Base-by-base conservation (phyloP, 2,888 invertebrate species). In the Serripes groenlandicus region DNA sequence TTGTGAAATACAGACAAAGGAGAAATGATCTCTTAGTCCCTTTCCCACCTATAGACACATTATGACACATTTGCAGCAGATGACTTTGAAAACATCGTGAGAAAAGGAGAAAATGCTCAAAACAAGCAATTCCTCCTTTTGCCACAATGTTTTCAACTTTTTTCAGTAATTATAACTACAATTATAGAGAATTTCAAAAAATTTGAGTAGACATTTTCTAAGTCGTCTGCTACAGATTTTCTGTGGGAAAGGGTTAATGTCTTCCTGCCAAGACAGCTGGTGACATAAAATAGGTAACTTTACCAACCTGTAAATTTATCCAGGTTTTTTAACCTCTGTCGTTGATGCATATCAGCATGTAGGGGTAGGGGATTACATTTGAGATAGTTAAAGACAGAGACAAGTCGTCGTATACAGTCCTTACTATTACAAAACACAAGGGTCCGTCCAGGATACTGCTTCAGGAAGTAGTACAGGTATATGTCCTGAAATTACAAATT, bases 371-470 rank as follows among this genome's bases (percentile, higher is more conserved):
- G 94, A 9, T 87, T 81, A 76, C 93, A 91, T 75, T 92, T 77
- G n/a, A 95, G 92, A 21, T 94, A 79, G 0, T 90, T 91, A 69
- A 96, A 93, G 11, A 96, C 90, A 54, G 95, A 95, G 42, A 95
- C 94, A 37, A 96, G 93, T 32, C 99, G 96, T 90, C 97, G 97
- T 0, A 99, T 98, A 94, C 98, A 98, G 83, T 98, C 98, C 75
- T 99, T 99, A 69, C 95, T 95, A 92, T 96, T 96, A 73, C 95
- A 94, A 92, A 99, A 99, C 54, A 99, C 97, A 49, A 99, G 96
- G 0, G 98, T 98, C 70, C 99, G 95, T 0, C 99, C 99, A 0
- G 97, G 97, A 97, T 98, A 96, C 97, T 98, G 93, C 97, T 98
- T 94, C 97, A 94, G 88, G 81, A 96, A 94, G 91, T 99, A 97